These are phyloP conservation scores for Stichodactyla helianthus DNA, from an alignment of 64 coral and sea anemone genomes.

Conservation along the genomic window DNA sequence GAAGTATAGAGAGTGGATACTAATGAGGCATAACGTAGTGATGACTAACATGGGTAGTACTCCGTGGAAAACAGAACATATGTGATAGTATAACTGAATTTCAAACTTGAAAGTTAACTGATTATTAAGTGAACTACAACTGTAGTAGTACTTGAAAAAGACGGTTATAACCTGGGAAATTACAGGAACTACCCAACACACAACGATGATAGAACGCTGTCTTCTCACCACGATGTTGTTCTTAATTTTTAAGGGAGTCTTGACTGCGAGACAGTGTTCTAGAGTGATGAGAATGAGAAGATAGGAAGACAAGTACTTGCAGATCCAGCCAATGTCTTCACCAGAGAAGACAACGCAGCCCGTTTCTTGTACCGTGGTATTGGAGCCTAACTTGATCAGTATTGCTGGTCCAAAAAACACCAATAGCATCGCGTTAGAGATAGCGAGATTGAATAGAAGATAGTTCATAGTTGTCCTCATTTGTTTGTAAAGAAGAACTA, in stretches of 20 bases:
- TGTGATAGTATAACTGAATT: not conserved
- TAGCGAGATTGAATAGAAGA: constrained; percentile 76
- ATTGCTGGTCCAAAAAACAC: constrained; percentile 51
- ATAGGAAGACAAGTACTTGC: not conserved
- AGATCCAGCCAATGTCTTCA: not conserved
- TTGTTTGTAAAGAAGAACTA: constrained; percentile 42
- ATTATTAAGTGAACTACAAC: not conserved
- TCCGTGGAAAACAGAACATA: not conserved
- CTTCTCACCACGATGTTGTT: not conserved
- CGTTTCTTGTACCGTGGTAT: not conserved
- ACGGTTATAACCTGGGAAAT: not conserved
- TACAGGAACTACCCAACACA: not conserved
- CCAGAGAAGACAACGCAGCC: not conserved
- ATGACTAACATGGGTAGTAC: not conserved
- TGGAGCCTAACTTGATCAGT: not conserved
- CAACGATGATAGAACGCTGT: not conserved
- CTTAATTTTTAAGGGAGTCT: not conserved
- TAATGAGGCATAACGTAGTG: not conserved
- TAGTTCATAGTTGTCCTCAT: constrained; percentile 83
- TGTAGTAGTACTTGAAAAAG: not conserved
- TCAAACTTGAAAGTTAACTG: not conserved
- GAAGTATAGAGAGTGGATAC: not conserved
- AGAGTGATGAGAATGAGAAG: not conserved
- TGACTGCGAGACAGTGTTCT: not conserved
- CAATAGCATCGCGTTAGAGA: constrained; percentile 55